Evolutionary conservation across 2,888 invertebrate species (phyloP).

Genomic region (Phalera bucephala): DNA sequence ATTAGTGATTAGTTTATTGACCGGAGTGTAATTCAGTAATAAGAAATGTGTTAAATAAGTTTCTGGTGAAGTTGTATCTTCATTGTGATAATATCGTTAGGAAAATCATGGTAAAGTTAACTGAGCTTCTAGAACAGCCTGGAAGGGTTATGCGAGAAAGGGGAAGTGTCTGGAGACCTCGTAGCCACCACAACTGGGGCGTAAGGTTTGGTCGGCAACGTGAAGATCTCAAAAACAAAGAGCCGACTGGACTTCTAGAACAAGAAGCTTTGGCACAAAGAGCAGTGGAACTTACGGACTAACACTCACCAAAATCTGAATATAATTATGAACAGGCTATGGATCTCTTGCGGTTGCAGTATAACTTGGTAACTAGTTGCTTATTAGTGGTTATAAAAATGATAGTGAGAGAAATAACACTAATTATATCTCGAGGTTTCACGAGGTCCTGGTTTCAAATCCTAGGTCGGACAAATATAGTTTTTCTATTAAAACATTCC

Average conservation of each 20-base stretch:
- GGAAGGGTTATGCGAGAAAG: constrained; percentile 23
- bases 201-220: constrained; percentile 30
- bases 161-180: constrained; percentile 19
- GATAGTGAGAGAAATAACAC: too few species aligned
- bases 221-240: constrained; percentile 13
- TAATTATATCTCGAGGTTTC: too few species aligned
- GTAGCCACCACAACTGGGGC: constrained; percentile 43
- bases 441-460: too few species aligned
- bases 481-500: too few species aligned
- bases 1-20: constrained; percentile 11
- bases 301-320: constrained; percentile 30
- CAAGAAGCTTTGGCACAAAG: constrained; percentile 40
- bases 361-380: constrained; percentile 26
- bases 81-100: constrained; percentile 5
- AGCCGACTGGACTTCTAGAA: constrained; percentile 41
- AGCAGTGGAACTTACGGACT: constrained; percentile 46
- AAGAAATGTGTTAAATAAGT: constrained; percentile 3
- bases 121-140: constrained; percentile 25
- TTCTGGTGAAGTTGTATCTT: neutral
- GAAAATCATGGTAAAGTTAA: constrained; percentile 48
- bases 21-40: constrained; percentile 6
- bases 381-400: too few species aligned
- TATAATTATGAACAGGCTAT: constrained; percentile 39
- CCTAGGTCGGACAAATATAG: too few species aligned
- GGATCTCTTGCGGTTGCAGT: constrained; percentile 50